Conservation (phyloP, 2,797 vertebrate genomes). For the Delichon dasypus region DNA sequence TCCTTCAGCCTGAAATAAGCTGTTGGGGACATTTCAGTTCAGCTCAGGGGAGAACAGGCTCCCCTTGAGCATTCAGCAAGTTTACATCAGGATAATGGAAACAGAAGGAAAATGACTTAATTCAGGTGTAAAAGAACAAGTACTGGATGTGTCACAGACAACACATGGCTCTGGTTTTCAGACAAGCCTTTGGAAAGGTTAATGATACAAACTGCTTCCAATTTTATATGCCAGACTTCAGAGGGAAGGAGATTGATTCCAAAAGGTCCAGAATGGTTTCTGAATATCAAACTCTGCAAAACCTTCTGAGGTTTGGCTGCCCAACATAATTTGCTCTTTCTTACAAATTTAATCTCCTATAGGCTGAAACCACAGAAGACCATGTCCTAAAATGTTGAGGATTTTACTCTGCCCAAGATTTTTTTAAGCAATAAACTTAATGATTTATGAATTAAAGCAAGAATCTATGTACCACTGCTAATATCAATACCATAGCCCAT, state of each 20-base stretch:
- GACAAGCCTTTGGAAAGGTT: slow-evolving; percentile 18
- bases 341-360: background rate
- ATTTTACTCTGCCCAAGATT: background rate
- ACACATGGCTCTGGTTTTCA: background rate
- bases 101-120: background rate
- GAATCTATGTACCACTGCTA: background rate
- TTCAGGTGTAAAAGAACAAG: slow-evolving; percentile 11
- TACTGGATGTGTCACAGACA: background rate
- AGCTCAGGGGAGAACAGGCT: background rate
- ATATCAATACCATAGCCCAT: background rate
- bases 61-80: background rate
- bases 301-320: background rate
- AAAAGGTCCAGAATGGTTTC: background rate
- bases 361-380: background rate
- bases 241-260: slow-evolving; percentile 2
- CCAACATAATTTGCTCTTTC: background rate
- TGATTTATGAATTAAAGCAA: background rate
- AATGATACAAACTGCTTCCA: background rate
- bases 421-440: background rate
- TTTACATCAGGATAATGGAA: background rate
- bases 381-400: background rate
- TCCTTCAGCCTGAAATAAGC: slow-evolving; percentile 1
- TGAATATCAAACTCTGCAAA: background rate
- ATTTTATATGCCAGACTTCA: slow-evolving; percentile 8
- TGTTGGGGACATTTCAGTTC: background rate